phyloP scores from a whole-genome alignment of 2,113 vertebrate species.

The Choloepus hoffmanni region DNA sequence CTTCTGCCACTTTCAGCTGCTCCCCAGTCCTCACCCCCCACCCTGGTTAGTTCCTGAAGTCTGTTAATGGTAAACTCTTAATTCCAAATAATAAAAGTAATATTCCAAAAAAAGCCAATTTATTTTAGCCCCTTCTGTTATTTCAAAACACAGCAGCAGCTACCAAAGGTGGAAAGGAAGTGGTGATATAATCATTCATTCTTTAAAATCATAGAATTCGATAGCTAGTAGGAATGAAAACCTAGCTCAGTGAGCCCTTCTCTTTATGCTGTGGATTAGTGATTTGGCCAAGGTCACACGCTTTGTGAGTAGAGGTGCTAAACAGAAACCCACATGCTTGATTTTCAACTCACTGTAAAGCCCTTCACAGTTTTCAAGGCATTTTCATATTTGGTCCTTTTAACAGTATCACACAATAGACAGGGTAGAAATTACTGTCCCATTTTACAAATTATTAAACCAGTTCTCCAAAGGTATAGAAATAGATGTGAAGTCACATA shows the following conservation, averaged over 20 bases:
- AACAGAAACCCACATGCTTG: background rate
- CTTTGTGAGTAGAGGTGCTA: background rate
- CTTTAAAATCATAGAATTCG: background rate
- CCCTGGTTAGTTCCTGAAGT: background rate
- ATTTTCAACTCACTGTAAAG: background rate
- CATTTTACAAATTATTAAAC: background rate
- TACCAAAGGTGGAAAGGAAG: background rate
- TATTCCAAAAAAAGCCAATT: background rate
- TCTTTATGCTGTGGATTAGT: background rate
- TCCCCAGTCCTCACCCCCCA: background rate
- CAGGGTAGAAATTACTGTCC: background rate
- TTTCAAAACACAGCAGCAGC: background rate
- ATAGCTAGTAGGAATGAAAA: background rate
- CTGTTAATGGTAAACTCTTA: constrained; percentile 23
- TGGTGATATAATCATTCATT: background rate
- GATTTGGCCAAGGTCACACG: background rate
- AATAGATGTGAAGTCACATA: background rate
- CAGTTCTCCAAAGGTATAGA: background rate
- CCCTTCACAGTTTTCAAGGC: background rate
- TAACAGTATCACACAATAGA: background rate
- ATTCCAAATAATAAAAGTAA: background rate
- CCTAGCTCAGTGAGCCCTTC: background rate
- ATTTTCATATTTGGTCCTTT: background rate
- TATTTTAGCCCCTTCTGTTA: background rate
- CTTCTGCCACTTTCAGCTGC: background rate